phyloP scores from a whole-genome alignment of 2,888 invertebrate species.

The Acleris holmiana region DNA sequence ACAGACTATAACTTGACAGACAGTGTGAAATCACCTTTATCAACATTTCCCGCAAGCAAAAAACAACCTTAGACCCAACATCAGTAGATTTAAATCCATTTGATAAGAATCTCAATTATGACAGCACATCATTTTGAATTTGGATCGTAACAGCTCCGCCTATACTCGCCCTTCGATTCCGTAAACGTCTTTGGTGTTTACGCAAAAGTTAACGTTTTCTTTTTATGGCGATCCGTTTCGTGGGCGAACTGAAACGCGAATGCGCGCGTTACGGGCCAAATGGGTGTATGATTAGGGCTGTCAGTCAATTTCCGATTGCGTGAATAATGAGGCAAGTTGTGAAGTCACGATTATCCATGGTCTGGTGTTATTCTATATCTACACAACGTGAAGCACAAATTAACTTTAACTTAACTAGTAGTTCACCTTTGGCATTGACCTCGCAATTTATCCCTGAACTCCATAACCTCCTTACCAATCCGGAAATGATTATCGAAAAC shows the following conservation, averaged over 20 bases:
- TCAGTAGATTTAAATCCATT: slow-evolving; percentile 28
- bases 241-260: slow-evolving; percentile 36
- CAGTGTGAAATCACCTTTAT: slow-evolving; percentile 48
- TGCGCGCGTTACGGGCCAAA: slow-evolving; percentile 19
- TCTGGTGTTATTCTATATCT: slow-evolving; percentile 12
- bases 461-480: too few species aligned
- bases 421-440: too few species aligned
- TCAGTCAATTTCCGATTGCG: slow-evolving; percentile 45
- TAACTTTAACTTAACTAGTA: too few species aligned
- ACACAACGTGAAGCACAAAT: too few species aligned
- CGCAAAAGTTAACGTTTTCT: slow-evolving; percentile 36
- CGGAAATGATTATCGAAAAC: too few species aligned
- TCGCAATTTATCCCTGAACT: too few species aligned
- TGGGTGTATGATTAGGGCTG: slow-evolving; percentile 43
- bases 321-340: slow-evolving; percentile 39
- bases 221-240: slow-evolving; percentile 20
- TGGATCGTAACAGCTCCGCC: slow-evolving; percentile 55
- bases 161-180: slow-evolving; percentile 48
- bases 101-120: slow-evolving; percentile 45
- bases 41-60: slow-evolving; percentile 1
- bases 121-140: slow-evolving; percentile 63
- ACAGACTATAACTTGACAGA: slow-evolving; percentile 45
- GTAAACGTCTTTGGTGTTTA: slow-evolving; percentile 43
- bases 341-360: slow-evolving; percentile 40
- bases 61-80: slow-evolving; percentile 15